These are phyloP conservation scores for Syncerus caffer DNA, from an alignment of 2,797 vertebrate genomes.

Conservation along the genomic window DNA sequence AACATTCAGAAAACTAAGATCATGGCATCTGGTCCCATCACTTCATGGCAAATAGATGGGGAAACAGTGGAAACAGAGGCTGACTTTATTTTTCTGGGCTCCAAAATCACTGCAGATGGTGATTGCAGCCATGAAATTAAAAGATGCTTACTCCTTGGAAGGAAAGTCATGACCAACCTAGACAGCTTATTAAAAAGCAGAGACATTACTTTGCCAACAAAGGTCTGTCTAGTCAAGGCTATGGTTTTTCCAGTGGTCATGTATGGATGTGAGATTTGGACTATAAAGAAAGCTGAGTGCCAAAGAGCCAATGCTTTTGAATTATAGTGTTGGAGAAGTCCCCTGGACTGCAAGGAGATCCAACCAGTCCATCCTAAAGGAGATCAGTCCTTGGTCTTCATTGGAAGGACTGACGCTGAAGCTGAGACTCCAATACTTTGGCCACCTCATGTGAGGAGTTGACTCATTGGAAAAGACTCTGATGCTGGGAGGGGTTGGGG, in stretches of 20 bases:
- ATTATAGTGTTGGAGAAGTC: neutral
- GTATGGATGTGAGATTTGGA: neutral
- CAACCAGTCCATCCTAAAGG: neutral
- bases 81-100: no score
- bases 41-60: no score
- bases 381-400: neutral
- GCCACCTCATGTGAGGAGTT: neutral
- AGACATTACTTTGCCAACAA: neutral
- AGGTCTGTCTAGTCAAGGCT: neutral
- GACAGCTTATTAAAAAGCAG: neutral
- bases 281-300: fast-evolving
- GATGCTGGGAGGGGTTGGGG: neutral
- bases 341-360: neutral
- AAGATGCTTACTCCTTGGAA: no score
- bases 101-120: no score
- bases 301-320: neutral
- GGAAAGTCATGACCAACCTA: no score
- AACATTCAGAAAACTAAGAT: no score
- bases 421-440: neutral
- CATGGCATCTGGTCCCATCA: no score
- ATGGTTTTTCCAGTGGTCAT: neutral
- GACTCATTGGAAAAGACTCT: neutral
- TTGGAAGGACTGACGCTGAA: neutral
- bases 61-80: no score
- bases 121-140: no score